These are phyloP conservation scores for Hemitrygon akajei DNA, from an alignment of 2,797 vertebrate genomes.

Conservation along the genomic window DNA sequence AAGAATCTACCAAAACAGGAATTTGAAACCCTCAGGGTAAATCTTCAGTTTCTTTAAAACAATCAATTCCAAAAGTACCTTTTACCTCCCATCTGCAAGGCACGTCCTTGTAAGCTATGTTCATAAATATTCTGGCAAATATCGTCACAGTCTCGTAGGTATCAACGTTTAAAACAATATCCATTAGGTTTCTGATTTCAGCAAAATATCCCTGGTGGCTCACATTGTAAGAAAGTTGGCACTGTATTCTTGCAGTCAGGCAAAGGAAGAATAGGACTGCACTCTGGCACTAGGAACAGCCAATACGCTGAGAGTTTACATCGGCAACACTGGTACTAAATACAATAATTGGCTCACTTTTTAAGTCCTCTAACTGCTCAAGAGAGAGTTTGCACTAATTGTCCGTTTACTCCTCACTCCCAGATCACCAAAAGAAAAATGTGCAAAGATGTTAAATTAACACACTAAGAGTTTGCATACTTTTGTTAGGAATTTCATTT, in stretches of 20 bases:
- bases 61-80: neutral
- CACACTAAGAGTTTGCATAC: neutral
- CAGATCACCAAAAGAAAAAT: neutral
- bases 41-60: neutral
- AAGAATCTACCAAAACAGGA: neutral
- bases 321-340: neutral
- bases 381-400: neutral
- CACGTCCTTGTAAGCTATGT: neutral
- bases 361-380: neutral
- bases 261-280: neutral
- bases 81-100: neutral
- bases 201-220: neutral
- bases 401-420: neutral
- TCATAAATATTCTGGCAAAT: neutral
- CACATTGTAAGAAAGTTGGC: neutral
- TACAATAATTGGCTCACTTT: no score
- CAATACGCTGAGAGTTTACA: neutral
- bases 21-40: neutral
- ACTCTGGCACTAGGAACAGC: neutral
- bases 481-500: neutral
- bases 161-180: neutral
- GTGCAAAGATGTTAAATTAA: neutral
- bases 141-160: neutral
- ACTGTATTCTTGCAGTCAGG: neutral
- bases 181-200: neutral